These are phyloP conservation scores for Papilio helenus DNA, from an alignment of 1,140 invertebrate species.

Conservation along the genomic window DNA sequence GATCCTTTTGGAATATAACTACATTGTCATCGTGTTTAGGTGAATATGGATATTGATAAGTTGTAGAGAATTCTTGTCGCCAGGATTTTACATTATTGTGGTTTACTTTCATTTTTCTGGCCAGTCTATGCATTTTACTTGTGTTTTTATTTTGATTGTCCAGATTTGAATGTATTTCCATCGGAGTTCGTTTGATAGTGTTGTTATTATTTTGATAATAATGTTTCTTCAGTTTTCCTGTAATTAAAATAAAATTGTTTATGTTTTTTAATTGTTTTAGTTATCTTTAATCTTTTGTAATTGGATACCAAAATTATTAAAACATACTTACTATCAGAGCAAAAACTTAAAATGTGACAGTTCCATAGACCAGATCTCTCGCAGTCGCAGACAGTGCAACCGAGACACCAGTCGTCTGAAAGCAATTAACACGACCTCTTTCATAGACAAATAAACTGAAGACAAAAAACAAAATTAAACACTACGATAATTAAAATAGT, in stretches of 20 bases:
- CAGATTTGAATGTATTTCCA: constrained; percentile 2
- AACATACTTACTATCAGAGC: constrained; percentile 60
- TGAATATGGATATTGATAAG: neutral
- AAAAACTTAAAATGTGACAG: constrained; percentile 72
- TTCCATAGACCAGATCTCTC: constrained; percentile 69
- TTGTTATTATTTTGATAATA: constrained; percentile 26
- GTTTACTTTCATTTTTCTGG: constrained; percentile 11
- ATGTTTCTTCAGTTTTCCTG: constrained; percentile 23
- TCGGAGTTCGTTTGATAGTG: constrained; percentile 29
- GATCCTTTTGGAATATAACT: constrained; percentile 17
- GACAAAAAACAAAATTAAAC: no score
- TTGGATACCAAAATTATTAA: neutral
- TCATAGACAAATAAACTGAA: neutral
- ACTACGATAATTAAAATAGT: no score
- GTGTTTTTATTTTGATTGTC: neutral
- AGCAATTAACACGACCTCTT: constrained; percentile 35
- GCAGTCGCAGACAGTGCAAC: constrained; percentile 73
- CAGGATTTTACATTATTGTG: constrained; percentile 18
- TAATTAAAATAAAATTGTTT: neutral
- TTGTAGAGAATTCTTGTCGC: neutral
- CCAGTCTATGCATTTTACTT: constrained; percentile 17
- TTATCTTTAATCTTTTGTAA: no score
- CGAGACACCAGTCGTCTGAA: constrained; percentile 73
- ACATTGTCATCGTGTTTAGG: constrained; percentile 23
- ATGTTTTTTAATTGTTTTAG: no score